Base-by-base conservation (phyloP, 35 echinoderm and acorn worm genomes). In the Ophiothrix spiculata region DNA sequence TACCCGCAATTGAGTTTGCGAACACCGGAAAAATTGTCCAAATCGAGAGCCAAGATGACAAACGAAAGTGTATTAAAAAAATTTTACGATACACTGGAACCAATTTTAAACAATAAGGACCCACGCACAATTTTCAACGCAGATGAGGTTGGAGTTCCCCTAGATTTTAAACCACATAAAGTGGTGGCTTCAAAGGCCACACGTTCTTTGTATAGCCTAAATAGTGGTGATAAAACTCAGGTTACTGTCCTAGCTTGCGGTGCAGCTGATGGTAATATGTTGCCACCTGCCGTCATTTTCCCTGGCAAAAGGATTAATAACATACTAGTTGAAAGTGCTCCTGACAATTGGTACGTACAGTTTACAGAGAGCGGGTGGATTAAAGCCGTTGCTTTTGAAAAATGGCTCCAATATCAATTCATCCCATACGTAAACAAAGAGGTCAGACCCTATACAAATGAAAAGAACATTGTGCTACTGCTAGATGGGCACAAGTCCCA, bases 221-320 rank as follows among this genome's bases (percentile, higher is more conserved):
- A 69, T n/a, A 69, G 60, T 69, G 60, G 60, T 1, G 60, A 69
- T 25, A 69, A 69, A 69, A 69, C 60, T 28, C 60, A 69, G 60
- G 25, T 69, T 25, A 69, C 60, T 12, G 60, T 69, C 25, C 23
- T 69, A 69, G 60, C 60, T 25, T 69, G 60, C 29, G 60, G 60
- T 25, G 29, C 17, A 25, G 60, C 60, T 69, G 60, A 6, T 10
- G 60, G 60, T 2, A n/a, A 10, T 28, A 69, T 69, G 60, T 12
- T 69, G 4, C 60, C 60, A 25, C 60, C 60, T 69, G 60, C 60
- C 2, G 60, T 69, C 2, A 69, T 69, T 12, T 69, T 69, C 60
- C 60, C 60, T 12, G 60, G 60, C 60, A 69, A 69, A 69, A 10
- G 60, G 60, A 25, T 69, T 28, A 69, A 69, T 69, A 69, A 69